These are phyloP conservation scores for Dolichotis patagonum DNA, from an alignment of 2,113 vertebrate genomes.

Conservation along the genomic window DNA sequence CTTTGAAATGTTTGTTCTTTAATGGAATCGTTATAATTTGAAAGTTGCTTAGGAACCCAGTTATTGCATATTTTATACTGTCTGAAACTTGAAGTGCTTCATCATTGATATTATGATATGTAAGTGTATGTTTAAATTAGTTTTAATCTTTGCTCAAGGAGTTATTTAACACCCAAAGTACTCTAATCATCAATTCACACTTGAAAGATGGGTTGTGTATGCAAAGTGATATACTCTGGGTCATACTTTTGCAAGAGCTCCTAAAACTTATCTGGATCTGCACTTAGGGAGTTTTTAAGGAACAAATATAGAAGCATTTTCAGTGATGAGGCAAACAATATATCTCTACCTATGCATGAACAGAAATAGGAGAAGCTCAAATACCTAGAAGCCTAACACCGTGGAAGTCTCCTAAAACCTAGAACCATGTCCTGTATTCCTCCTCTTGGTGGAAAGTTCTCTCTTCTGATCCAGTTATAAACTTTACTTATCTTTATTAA, in stretches of 20 bases:
- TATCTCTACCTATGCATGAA: not conserved
- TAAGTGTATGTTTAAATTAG: slow-evolving; percentile 33
- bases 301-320: not conserved
- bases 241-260: slow-evolving; percentile 16
- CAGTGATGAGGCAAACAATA: not conserved
- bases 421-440: not conserved
- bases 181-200: not conserved
- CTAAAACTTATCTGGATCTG: slow-evolving; percentile 1
- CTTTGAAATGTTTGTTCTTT: slow-evolving; percentile 37
- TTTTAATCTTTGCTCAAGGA: slow-evolving; percentile 14
- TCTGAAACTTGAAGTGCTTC: slow-evolving; percentile 34
- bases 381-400: no score
- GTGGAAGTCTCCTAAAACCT: not conserved
- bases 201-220: not conserved
- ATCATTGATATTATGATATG: not conserved
- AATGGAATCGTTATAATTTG: slow-evolving; percentile 7
- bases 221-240: not conserved
- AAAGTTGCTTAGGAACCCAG: slow-evolving; percentile 24
- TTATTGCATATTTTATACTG: not conserved
- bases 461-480: not conserved
- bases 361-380: not conserved
- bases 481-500: not conserved
- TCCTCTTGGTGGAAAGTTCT: not conserved
- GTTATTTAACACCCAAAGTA: not conserved
- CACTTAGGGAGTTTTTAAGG: not conserved